Conservation (phyloP, 2,113 vertebrate species). For the Merops nubicus region DNA sequence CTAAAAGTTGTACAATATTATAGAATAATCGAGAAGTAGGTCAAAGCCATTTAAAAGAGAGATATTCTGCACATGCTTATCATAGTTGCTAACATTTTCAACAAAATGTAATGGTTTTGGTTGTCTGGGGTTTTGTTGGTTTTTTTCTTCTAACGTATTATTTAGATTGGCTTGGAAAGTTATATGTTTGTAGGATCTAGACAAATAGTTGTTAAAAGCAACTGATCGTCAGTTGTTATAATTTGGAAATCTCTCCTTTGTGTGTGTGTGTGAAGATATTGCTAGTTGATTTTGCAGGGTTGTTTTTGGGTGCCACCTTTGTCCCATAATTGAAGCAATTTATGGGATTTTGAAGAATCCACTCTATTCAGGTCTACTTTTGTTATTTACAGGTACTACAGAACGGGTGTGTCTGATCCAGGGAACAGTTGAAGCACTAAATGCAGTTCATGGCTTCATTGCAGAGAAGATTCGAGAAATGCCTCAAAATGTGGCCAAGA, state of each 20-base stretch:
- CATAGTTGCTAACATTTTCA: background rate
- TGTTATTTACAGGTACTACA: constrained; percentile 89
- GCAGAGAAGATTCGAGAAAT: constrained; percentile 99
- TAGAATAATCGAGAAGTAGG: background rate
- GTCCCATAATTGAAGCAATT: background rate
- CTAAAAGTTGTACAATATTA: background rate
- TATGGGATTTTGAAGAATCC: background rate
- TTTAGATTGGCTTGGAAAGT: background rate
- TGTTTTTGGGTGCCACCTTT: background rate
- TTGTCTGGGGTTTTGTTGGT: background rate
- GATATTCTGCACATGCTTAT: background rate
- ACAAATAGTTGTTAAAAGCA: background rate
- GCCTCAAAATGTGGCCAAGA: constrained; percentile 98
- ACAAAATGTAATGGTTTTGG: background rate
- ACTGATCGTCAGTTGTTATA: background rate
- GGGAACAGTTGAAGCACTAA: constrained; percentile 97
- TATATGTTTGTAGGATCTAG: no score
- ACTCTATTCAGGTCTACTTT: background rate
- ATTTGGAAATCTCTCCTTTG: background rate
- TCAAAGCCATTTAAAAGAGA: background rate
- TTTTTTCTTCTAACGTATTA: background rate
- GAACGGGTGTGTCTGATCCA: constrained; percentile 99
- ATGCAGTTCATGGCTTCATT: constrained; percentile 98
- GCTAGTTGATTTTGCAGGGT: background rate
- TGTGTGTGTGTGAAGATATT: background rate